phyloP scores from a whole-genome alignment of 30 jellyfish, hydroid and myxozoan species.

The Phacellophora camtschatica region DNA sequence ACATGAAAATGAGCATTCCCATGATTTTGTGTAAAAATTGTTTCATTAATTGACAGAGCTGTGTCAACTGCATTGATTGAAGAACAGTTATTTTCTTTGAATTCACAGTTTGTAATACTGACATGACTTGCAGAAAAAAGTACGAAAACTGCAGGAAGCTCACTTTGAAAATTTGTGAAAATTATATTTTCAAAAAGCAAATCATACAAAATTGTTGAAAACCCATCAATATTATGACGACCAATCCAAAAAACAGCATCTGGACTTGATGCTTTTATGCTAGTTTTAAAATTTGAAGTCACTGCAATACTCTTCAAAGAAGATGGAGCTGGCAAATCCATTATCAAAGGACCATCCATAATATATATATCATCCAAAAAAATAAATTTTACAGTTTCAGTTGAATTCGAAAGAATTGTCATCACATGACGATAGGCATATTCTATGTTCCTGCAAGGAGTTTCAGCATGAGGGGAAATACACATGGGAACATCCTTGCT shows the following conservation, averaged over 20 bases:
- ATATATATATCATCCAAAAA: constrained; percentile 22
- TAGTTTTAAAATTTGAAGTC: constrained; percentile 4
- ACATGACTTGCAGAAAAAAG: constrained; percentile 28
- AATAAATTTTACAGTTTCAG: neutral
- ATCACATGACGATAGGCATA: constrained; percentile 36
- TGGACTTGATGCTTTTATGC: neutral
- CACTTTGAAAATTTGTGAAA: constrained; percentile 43
- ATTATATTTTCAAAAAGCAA: constrained; percentile 18
- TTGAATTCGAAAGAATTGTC: neutral
- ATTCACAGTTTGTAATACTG: constrained; percentile 13
- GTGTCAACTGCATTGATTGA: constrained; percentile 73
- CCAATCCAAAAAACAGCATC: constrained; percentile 54
- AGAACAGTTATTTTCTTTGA: constrained; percentile 56
- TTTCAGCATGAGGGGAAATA: neutral
- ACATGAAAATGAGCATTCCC: constrained; percentile 27
- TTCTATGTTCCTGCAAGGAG: constrained; percentile 64
- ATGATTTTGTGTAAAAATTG: constrained; percentile 31
- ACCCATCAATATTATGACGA: neutral
- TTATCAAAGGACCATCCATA: constrained; percentile 13
- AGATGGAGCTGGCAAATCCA: neutral
- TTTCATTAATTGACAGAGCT: neutral
- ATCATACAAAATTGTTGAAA: constrained; percentile 21
- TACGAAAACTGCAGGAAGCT: constrained; percentile 53
- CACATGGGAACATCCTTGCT: constrained; percentile 45
- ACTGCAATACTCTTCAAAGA: neutral